These are phyloP conservation scores for Alectura lathami DNA, from an alignment of 2,113 vertebrate genomes.

Conservation along the genomic window DNA sequence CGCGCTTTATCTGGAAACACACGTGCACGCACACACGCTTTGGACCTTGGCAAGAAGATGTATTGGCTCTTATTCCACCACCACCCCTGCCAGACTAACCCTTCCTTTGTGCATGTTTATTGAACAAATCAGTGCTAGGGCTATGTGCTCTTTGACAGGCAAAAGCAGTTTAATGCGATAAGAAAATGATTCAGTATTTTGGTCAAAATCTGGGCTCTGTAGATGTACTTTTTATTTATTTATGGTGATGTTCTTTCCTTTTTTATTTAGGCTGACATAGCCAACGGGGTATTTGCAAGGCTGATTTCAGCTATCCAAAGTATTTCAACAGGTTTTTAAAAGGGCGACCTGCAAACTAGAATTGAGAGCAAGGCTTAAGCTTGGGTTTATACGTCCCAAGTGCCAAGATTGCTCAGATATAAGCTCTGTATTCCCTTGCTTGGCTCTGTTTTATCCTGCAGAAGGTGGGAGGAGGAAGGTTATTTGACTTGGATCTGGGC, in stretches of 20 bases:
- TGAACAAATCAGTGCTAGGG: background rate
- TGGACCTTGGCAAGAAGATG: background rate
- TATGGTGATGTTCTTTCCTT: background rate
- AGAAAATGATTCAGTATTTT: background rate
- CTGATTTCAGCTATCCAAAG: slow-evolving; percentile 46
- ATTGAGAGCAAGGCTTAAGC: background rate
- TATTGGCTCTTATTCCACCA: background rate
- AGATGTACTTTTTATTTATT: background rate
- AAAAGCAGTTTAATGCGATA: background rate
- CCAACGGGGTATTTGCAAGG: slow-evolving; percentile 7
- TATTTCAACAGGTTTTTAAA: slow-evolving; percentile 40
- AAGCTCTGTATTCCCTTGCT: background rate
- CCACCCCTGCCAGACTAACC: background rate
- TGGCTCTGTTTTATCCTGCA: slow-evolving; percentile 1
- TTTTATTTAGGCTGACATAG: background rate
- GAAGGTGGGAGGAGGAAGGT: slow-evolving; percentile 1
- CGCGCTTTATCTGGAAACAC: background rate
- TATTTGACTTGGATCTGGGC: slow-evolving; percentile 65
- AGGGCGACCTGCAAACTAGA: background rate
- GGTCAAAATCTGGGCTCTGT: background rate
- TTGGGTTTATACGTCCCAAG: background rate
- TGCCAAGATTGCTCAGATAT: slow-evolving; percentile 27
- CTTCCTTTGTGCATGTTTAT: background rate
- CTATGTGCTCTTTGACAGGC: slow-evolving; percentile 32
- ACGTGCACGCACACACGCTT: background rate